phyloP scores from a whole-genome alignment of 2,113 vertebrate species.

The Calyptomena viridis region DNA sequence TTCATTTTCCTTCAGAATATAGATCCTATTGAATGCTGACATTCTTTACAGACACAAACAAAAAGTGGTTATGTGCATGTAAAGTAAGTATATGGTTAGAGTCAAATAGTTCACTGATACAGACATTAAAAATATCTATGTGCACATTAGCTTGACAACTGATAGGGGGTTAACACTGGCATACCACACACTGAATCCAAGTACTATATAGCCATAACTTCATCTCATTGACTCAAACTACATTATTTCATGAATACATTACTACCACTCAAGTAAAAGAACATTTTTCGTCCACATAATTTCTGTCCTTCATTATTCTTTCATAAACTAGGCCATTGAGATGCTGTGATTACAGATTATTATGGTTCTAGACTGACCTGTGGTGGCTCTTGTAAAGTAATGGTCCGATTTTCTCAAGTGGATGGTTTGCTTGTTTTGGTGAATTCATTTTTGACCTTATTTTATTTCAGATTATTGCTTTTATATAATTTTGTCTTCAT shows the following conservation, averaged over 20 bases:
- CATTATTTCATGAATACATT: background rate
- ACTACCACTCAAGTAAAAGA: background rate
- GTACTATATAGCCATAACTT: background rate
- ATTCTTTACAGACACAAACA: background rate
- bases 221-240: background rate
- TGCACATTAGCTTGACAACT: background rate
- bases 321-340: background rate
- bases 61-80: background rate
- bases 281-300: background rate
- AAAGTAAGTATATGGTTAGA: background rate
- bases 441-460: constrained; percentile 16
- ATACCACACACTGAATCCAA: background rate
- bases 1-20: background rate
- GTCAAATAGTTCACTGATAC: background rate
- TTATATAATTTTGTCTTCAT: constrained; percentile 36
- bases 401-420: background rate
- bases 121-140: background rate
- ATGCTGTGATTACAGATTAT: background rate
- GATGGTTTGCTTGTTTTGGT: background rate
- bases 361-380: background rate
- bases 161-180: background rate
- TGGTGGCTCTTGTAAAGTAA: background rate
- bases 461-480: background rate
- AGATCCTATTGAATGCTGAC: background rate
- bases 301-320: background rate